Base-by-base conservation (phyloP, 2,797 vertebrate genomes). In the Cuculus canorus region DNA sequence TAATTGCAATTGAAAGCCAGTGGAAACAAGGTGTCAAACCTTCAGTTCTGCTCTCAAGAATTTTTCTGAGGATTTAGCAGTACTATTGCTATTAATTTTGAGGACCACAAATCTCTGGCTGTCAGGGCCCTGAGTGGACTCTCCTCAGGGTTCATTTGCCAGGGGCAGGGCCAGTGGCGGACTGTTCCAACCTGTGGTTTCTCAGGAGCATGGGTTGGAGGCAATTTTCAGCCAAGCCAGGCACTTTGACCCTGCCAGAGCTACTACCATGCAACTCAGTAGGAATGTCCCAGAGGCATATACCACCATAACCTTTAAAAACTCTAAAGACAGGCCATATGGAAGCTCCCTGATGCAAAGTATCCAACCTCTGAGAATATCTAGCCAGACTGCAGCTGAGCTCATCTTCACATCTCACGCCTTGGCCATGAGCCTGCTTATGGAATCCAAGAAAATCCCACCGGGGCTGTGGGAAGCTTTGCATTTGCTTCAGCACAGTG, bases 1-100 rank as follows among this genome's bases (percentile, higher is more conserved):
- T 39, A 59, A 84, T 53, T 81, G 69, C 60, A 37, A 45, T 21
- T 41, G 52, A 86, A 93, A 86, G 69, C 52, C 35, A 66, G 28
- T 69, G 59, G 72, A 86, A 92, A 88, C 0, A 0, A 68, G n/a
- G 28, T 88, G 43, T 82, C 61, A 57, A 70, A 43, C 28, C 48
- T 72, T 22, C 3, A 3, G 48, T 33, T 86, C 59, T 56, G 24
- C n/a, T 81, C 15, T 54, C 60, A 72, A 66, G 27, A 89, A 37
- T 93, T 72, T 94, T 94, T 33, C 35, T 60, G 59, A 81, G 45
- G 24, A 68, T 83, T 88, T 84, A 92, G 39, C 28, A 61, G 52
- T 3, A 10, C 5, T 30, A 11, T 54, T 71, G 24, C 13, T 63
- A 53, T 79, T 73, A 30, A 64, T 53, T 60, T 63, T 2, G 9